Evolutionary conservation across 1,140 invertebrate species (phyloP).

Genomic region (Drosophila dunni): DNA sequence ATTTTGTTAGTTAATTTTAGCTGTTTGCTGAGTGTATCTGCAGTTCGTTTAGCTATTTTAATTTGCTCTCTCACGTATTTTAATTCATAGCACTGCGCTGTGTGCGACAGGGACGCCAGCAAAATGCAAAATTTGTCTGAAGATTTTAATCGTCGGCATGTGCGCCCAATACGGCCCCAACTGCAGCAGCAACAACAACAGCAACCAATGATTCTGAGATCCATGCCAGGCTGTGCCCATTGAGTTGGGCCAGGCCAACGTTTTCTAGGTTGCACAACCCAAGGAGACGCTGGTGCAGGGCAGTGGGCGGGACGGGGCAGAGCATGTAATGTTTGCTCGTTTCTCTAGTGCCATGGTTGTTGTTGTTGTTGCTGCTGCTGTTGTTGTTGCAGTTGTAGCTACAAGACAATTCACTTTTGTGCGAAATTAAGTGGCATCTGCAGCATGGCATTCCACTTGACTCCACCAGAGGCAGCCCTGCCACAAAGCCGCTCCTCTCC

Average conservation of each 20-base stretch:
- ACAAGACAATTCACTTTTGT: constrained; percentile 85
- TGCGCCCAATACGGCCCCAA: constrained; percentile 75
- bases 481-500: constrained; percentile 18
- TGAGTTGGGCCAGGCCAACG: constrained; percentile 60
- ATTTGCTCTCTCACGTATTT: constrained; percentile 39
- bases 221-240: constrained; percentile 67
- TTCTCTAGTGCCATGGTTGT: constrained; percentile 77
- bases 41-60: not conserved
- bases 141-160: constrained; percentile 82
- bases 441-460: constrained; percentile 82
- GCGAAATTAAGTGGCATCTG: constrained; percentile 84
- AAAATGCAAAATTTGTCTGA: constrained; percentile 83
- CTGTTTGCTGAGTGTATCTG: not conserved
- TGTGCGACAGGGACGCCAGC: constrained; percentile 72
- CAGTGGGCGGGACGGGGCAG: constrained; percentile 36
- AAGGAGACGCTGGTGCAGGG: constrained; percentile 33
- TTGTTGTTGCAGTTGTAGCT: constrained; percentile 67
- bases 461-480: constrained; percentile 58
- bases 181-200: constrained; percentile 28
- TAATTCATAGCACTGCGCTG: constrained; percentile 71
- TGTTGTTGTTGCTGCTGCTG: constrained; percentile 43
- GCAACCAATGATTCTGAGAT: constrained; percentile 55
- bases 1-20: not conserved
- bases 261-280: constrained; percentile 68
- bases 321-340: constrained; percentile 78